phyloP scores from a whole-genome alignment of 2,888 invertebrate genomes.

The Drymonia ruficornis region DNA sequence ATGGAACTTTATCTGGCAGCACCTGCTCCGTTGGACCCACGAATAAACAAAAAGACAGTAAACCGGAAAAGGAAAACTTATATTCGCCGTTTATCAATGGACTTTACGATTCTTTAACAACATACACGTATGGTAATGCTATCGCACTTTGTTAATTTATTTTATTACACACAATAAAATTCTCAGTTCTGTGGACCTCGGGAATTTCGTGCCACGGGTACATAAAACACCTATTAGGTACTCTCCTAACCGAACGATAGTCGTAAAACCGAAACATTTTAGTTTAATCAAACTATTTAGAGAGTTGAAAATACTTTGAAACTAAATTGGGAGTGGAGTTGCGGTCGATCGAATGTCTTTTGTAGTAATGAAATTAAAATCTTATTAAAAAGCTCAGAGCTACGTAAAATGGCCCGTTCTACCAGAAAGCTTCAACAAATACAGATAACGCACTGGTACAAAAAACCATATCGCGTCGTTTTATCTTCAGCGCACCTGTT shows the following conservation, averaged over 20 bases:
- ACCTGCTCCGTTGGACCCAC: constrained; percentile 70
- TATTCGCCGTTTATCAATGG: constrained; percentile 67
- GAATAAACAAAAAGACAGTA: constrained; percentile 57
- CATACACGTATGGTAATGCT: constrained; percentile 28
- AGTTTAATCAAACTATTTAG: constrained; percentile 19
- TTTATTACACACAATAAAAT: constrained; percentile 29
- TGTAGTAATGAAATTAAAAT: background rate
- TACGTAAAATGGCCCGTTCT: constrained; percentile 45
- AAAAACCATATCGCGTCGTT: constrained; percentile 40
- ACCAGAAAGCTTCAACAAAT: constrained; percentile 41
- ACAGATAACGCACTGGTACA: constrained; percentile 44
- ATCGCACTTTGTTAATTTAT: constrained; percentile 27
- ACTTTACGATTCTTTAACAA: constrained; percentile 40
- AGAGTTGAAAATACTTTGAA: constrained; percentile 2
- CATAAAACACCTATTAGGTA: constrained; percentile 28
- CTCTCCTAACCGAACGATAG: constrained; percentile 21
- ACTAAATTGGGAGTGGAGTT: background rate
- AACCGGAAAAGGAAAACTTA: constrained; percentile 52
- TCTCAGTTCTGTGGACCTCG: constrained; percentile 21
- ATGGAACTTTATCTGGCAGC: constrained; percentile 80
- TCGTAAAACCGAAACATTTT: constrained; percentile 23
- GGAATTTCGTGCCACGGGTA: constrained; percentile 20
- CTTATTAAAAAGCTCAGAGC: constrained; percentile 12
- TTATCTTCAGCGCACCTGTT: constrained; percentile 49
- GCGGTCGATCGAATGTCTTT: background rate